These are phyloP conservation scores for Pissodes strobi DNA, from an alignment of 1,140 invertebrate genomes.

Conservation along the genomic window DNA sequence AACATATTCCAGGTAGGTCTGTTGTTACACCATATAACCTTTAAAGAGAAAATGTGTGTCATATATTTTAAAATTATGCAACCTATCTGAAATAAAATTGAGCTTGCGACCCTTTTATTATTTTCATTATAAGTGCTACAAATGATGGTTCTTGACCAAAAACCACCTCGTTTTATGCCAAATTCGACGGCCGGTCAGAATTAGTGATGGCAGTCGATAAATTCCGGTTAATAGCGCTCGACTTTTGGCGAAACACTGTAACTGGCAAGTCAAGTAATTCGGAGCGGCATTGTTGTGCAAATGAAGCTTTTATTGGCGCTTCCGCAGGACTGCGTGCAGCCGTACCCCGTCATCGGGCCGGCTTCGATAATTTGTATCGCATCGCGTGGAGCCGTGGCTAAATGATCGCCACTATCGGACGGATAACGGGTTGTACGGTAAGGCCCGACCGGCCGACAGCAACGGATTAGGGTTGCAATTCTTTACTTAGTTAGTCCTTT, in stretches of 20 bases:
- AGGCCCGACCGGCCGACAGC: background rate
- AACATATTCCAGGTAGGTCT: no score
- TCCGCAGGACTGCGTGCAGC: conserved; percentile 43
- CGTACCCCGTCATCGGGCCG: conserved; percentile 34
- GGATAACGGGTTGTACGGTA: background rate
- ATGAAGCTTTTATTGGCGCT: conserved; percentile 48
- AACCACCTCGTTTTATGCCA: no score
- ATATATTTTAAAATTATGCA: no score
- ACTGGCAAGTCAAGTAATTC: conserved; percentile 46
- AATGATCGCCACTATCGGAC: background rate
- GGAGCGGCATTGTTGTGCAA: conserved; percentile 45
- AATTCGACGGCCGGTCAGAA: no score
- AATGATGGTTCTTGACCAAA: no score
- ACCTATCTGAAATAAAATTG: no score
- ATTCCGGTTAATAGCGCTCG: conserved; percentile 20
- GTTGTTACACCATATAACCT: no score
- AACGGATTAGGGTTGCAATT: no score
- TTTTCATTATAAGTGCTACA: no score
- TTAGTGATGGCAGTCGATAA: conserved; percentile 18
- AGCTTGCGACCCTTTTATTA: no score
- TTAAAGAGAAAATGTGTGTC: no score
- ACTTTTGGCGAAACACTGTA: conserved; percentile 33
- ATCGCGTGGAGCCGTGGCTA: conserved; percentile 11
- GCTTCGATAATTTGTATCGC: conserved; percentile 49
- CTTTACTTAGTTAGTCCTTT: no score